phyloP scores from a whole-genome alignment of 2,888 invertebrate species.

The Serrognathus titanus region DNA sequence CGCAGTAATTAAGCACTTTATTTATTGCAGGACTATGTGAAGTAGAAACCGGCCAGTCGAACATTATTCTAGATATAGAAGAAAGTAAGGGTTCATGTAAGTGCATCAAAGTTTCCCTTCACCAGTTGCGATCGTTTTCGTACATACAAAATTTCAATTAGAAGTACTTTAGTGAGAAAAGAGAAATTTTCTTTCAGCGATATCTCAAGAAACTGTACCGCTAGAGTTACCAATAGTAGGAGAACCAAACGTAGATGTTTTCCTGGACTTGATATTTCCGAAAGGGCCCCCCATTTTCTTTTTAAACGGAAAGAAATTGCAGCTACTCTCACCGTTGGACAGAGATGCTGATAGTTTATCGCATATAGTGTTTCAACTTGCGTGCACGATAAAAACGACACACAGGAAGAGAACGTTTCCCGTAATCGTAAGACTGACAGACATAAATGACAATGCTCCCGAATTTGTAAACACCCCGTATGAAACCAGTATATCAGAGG shows the following conservation, averaged over 20 bases:
- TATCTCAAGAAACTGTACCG: constrained; percentile 79
- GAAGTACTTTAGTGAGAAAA: too few relatives aligned
- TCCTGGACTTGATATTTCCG: constrained; percentile 74
- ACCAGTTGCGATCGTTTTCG: background rate
- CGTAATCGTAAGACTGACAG: constrained; percentile 84
- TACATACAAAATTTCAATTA: background rate
- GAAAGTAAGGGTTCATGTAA: constrained; percentile 84
- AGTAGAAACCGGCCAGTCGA: constrained; percentile 82
- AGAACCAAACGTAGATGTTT: constrained; percentile 74
- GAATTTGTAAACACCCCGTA: constrained; percentile 81
- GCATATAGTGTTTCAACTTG: constrained; percentile 85
- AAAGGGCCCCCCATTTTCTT: constrained; percentile 76
- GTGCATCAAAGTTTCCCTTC: constrained; percentile 48
- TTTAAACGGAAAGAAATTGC: constrained; percentile 77
- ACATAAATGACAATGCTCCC: constrained; percentile 87
- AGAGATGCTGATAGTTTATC: constrained; percentile 82
- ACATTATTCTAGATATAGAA: constrained; percentile 86
- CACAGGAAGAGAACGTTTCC: constrained; percentile 82
- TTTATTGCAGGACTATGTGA: constrained; percentile 65
- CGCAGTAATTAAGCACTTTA: too few relatives aligned
- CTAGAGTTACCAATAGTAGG: constrained; percentile 79
- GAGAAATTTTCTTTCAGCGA: constrained; percentile 56
- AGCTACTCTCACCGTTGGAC: constrained; percentile 76
- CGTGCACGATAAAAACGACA: constrained; percentile 74
- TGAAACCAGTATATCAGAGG: constrained; percentile 81